Evolutionary conservation across 2,797 vertebrate species (phyloP), one percentile per base, ranked within the genome.

Genomic region (Lacerta agilis): DNA sequence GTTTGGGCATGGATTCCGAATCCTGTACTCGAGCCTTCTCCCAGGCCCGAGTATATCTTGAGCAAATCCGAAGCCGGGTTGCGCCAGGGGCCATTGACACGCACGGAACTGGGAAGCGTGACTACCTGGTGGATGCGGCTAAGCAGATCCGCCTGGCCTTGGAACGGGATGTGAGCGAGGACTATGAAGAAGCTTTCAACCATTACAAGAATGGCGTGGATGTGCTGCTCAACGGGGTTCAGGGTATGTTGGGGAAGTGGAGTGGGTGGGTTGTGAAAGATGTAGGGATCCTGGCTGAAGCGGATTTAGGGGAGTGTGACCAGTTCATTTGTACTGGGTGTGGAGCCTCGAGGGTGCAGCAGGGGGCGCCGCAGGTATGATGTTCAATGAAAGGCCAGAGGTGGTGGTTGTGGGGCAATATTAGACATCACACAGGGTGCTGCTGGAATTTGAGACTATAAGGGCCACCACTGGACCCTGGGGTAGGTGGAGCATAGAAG

Each of bases 191-290:
- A 1, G 98, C 99, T 61, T 99, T 99, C 96, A 99, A 98, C 93
- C 98, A 99, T 96, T 99, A 99, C 94, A 99, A 99, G 97, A 99
- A 99, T 0, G 98, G 99, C 0, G 98, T 99, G 92, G 99, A 99
- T 36, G 94, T 99, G 83, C 97, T 99, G 90, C 97, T 99, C 33
- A 98, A 97, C 1, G 99, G 99, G 6, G 97, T 99, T 83, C 98
- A 99, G 43, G 97, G 99, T 99, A 95, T 88, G 96, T 64, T 27
- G 36, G 3, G n/a, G 20, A 27, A 71, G 29, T 25, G 49, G 55
- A 8, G 23, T 15, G 25, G 72, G 36, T 27, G 41, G 64, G 29
- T 67, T 45, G 20, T 8, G 61, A 64, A 64, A 64, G 17, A 64
- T 64, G 17, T 23, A 64, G 61, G 20, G 17, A 23, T 23, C 61